Percentiles rank a stretch among this genome's conserved stretches.
Evolutionary conservation across 2,888 invertebrate species (phyloP).

Genomic region (Ephialtes manifestator): DNA sequence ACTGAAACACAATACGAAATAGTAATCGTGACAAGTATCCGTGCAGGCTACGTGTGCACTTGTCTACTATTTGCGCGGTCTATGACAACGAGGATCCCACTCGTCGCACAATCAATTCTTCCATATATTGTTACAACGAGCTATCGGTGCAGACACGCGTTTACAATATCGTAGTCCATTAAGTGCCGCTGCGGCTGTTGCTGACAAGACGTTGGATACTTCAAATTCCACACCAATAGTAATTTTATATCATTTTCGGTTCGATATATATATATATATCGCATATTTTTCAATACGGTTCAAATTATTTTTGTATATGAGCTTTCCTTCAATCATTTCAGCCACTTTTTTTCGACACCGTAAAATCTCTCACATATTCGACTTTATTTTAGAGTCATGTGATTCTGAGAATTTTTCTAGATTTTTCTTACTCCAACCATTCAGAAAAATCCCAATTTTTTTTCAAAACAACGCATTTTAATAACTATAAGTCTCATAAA

Average conservation of each 20-base stretch:
- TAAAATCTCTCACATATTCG: too few relatives aligned
- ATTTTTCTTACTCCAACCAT: too few relatives aligned
- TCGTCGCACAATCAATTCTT: slow-evolving; percentile 29
- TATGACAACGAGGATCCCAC: slow-evolving; percentile 24
- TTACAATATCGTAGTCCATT: slow-evolving; percentile 1
- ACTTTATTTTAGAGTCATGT: too few relatives aligned
- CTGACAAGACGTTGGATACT: background rate
- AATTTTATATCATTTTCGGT: background rate
- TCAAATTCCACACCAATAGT: background rate
- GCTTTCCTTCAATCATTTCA: background rate
- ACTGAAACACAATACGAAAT: slow-evolving; percentile 16
- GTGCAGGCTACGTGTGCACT: slow-evolving; percentile 2
- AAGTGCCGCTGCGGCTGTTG: background rate
- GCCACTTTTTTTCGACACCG: too few relatives aligned
- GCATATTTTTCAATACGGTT: background rate
- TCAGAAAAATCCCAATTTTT: too few relatives aligned
- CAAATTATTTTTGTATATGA: slow-evolving; percentile 41
- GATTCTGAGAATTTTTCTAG: too few relatives aligned
- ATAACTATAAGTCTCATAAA: too few relatives aligned
- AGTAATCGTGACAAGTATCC: slow-evolving; percentile 12
- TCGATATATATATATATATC: background rate
- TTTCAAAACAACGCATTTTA: too few relatives aligned
- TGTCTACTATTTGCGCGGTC: slow-evolving; percentile 26
- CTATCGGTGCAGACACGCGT: slow-evolving; percentile 7
- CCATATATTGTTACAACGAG: slow-evolving; percentile 3